Evolutionary conservation across 2,888 invertebrate genomes (phyloP), one percentile per base, ranked within the genome.

Genomic region (Callyntrura sp.): DNA sequence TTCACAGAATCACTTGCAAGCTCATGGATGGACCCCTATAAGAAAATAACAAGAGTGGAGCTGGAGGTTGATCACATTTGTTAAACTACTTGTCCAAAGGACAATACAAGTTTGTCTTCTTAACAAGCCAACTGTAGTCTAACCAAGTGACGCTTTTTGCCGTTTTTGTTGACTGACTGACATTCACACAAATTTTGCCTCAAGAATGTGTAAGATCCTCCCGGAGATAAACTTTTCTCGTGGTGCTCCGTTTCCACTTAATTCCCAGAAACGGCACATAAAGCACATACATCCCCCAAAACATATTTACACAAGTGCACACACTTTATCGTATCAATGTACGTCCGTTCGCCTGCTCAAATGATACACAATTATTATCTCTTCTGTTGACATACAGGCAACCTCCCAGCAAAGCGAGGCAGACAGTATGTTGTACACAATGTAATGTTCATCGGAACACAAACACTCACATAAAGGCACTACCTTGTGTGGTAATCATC

Each of bases 81-180:
- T 5, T 11, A 25, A 60, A 25, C 12, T 62, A 11, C 14, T 11
- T 25, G 57, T 17, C 17, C 62, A 35, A 68, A n/a, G n/a, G 43
- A 45, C 65, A 28, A 11, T 60, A 60, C 28, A 68, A 68, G 68
- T 35, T 68, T 68, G 28, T 28, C 25, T 65, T 2, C n/a, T n/a
- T n/a, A n/a, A n/a, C n/a, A n/a, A n/a, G n/a, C n/a, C n/a, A n/a
- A n/a, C n/a, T n/a, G n/a, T n/a, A n/a, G n/a, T n/a, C n/a, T n/a
- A n/a, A n/a, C n/a, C n/a, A n/a, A n/a, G 14, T 35, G 35, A 5
- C n/a, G 35, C n/a, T 9, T 3, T n/a, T 68, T 28, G 28, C 8
- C 35, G 28, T 14, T 68, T 28, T 11, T 25, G 62, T 62, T 62
- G 62, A 35, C 68, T 68, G 68, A 68, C 35, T 68, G 35, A 68